These are phyloP conservation scores for Trichonephila inaurata DNA, from an alignment of 1,140 invertebrate genomes.

Conservation along the genomic window DNA sequence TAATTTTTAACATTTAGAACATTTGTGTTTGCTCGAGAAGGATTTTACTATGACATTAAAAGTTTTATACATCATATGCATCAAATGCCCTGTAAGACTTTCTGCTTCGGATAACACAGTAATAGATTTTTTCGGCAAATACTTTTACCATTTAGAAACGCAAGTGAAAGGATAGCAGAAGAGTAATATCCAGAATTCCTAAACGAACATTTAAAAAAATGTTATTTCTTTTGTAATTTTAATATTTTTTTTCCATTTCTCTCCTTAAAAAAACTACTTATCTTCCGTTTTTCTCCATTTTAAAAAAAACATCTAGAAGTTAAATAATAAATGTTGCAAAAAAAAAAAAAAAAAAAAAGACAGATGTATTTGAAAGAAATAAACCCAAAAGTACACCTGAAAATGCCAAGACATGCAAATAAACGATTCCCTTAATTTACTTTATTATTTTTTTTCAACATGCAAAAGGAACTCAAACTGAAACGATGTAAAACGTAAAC, in stretches of 20 bases:
- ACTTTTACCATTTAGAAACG: too few relatives aligned
- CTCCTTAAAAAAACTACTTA: background rate
- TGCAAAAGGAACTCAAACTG: background rate
- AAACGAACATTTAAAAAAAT: too few relatives aligned
- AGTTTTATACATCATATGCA: too few relatives aligned
- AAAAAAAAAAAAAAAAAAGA: too few relatives aligned
- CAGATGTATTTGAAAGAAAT: background rate
- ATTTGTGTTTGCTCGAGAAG: too few relatives aligned
- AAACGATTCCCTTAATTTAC: background rate
- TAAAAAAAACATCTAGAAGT: background rate
- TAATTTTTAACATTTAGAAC: too few relatives aligned
- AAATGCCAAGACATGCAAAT: background rate
- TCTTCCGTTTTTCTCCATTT: background rate
- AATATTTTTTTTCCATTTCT: background rate
- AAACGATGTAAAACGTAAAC: constrained; percentile 18
- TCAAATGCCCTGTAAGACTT: too few relatives aligned
- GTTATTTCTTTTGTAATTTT: background rate
- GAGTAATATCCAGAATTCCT: too few relatives aligned
- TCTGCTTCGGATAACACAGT: too few relatives aligned
- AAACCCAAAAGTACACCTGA: background rate
- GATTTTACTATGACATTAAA: too few relatives aligned
- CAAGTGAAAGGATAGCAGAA: too few relatives aligned
- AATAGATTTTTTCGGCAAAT: too few relatives aligned
- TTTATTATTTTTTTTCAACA: background rate
- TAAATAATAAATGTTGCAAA: background rate